Evolutionary conservation across 2,113 vertebrate species (phyloP), one percentile per base, ranked within the genome.

Genomic region (Panurus biarmicus): DNA sequence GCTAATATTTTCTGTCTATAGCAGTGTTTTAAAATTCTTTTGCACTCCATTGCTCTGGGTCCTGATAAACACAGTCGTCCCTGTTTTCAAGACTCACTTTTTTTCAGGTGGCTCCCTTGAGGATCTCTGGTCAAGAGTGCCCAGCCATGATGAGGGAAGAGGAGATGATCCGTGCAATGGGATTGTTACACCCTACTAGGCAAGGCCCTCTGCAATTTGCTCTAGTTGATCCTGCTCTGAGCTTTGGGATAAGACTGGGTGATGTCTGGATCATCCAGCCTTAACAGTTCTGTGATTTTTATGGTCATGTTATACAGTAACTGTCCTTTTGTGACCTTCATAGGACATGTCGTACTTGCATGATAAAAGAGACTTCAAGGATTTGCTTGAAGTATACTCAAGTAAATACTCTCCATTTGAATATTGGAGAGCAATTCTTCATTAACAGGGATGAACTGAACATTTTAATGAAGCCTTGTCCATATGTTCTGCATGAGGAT

Each of bases 401-500:
- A 61, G 35, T 61, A 61, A 61, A 38, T 61, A 38, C 36, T 38
- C 58, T 62, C 18, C 11, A 20, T 56, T 64, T 31, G 29, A 84
- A 36, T 84, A 53, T 13, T 16, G 14, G 72, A 87, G 66, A 80
- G 33, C 83, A 83, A 85, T 88, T 80, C 29, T 80, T 45, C 24
- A 16, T 10, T 88, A 71, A 33, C 33, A 57, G 83, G 70, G 66
- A 67, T 70, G 38, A 93, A 58, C 69, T 33, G 61, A 88, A 81
- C 10, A 22, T 81, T 89, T 93, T 90, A 81, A 80, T 92, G 83
- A 93, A 62, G 60, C 44, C 24, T 56, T 72, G 53, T 85, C 76
- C 72, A n/a, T 95, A 86, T 87, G 79, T 92, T 95, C 44, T 74
- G 44, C 51, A 14, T 83, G 71, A 85, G 50, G 71, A 62, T 87